Base-by-base conservation (phyloP, 2,113 vertebrate genomes). In the Thinocorus orbignyianus region DNA sequence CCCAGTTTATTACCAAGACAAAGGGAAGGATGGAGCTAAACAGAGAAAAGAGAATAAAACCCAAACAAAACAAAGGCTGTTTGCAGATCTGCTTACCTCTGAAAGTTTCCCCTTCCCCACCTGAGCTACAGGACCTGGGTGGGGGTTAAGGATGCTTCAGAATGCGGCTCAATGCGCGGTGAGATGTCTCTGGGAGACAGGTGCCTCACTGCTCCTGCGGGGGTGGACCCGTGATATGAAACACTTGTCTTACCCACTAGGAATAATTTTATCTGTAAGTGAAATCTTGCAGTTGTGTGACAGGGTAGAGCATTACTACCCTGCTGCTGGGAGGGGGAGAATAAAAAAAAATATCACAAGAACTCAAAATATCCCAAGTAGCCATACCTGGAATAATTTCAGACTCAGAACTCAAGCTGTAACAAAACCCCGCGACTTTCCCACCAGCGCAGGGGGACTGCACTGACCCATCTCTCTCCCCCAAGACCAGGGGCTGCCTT, bases 261-360 rank as follows among this genome's bases (percentile, higher is more conserved):
- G 62, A 88, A 82, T 88, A 49, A 85, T 76, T 89, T 79, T 46
- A 66, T 41, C 66, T 7, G 0, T 23, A 54, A 91, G 25, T 33
- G 54, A 61, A 88, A 81, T 49, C 57, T 74, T 78, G 31, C 77
- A 52, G 48, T 55, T 83, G 28, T 90, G 79, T 92, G 91, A 69
- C 61, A 64, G 55, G 19, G 16, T 31, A 51, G 52, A 91, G 57
- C 48, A 69, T 60, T 68, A 19, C 51, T 64, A 13, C 22, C 35
- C 26, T 72, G 18, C 33, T 71, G 46, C 52, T 61, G 31, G 51
- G 37, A 51, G 22, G 77, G 4, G 23, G 33, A 11, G 6, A 11
- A 12, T 33, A 69, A 65, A 61, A 82, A 70, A 69, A 65, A 61
- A 82, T 65, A 12, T 37, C n/a, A 17, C 6, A 54, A 60, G 61